phyloP scores from a whole-genome alignment of 2,113 vertebrate genomes.

The Pungitius pungitius region DNA sequence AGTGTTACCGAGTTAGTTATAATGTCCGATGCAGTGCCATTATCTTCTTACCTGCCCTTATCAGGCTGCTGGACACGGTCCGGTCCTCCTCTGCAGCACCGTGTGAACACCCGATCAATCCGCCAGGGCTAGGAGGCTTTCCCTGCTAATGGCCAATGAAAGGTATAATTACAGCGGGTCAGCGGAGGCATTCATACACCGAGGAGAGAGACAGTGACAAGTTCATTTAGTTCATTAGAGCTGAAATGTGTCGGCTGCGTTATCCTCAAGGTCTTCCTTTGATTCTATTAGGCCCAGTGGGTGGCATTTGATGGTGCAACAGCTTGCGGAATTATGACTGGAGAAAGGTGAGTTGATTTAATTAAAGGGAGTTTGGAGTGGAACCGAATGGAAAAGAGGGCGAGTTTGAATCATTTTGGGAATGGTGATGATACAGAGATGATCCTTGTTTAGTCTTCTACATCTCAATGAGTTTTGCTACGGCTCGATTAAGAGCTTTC shows the following conservation, averaged over 20 bases:
- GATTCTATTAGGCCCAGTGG: conserved; percentile 60
- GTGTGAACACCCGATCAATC: conserved; percentile 64
- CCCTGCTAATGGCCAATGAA: conserved; percentile 77
- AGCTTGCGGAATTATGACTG: conserved; percentile 49
- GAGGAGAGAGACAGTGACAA: conserved; percentile 54
- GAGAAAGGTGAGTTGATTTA: conserved; percentile 60
- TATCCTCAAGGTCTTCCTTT: conserved; percentile 59
- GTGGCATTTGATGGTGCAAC: conserved; percentile 48
- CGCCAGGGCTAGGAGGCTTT: conserved; percentile 55
- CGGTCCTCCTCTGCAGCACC: conserved; percentile 57
- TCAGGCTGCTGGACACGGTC: conserved; percentile 42
- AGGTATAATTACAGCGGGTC: conserved; percentile 79
- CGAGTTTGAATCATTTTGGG: conserved; percentile 1
- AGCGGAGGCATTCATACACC: conserved; percentile 55
- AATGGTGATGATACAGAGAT: background rate
- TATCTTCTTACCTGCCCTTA: conserved; percentile 67
- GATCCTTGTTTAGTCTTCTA: background rate
- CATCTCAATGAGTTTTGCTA: background rate
- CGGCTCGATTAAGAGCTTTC: conserved; percentile 1
- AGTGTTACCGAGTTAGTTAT: conserved; percentile 51
- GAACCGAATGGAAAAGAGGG: conserved; percentile 22
- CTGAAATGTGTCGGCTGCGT: conserved; percentile 63
- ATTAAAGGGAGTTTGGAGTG: conserved; percentile 51
- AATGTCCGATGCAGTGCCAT: conserved; percentile 43
- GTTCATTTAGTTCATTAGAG: conserved; percentile 77